Conservation (phyloP, 1,140 invertebrate species). For the Physella acuta region DNA sequence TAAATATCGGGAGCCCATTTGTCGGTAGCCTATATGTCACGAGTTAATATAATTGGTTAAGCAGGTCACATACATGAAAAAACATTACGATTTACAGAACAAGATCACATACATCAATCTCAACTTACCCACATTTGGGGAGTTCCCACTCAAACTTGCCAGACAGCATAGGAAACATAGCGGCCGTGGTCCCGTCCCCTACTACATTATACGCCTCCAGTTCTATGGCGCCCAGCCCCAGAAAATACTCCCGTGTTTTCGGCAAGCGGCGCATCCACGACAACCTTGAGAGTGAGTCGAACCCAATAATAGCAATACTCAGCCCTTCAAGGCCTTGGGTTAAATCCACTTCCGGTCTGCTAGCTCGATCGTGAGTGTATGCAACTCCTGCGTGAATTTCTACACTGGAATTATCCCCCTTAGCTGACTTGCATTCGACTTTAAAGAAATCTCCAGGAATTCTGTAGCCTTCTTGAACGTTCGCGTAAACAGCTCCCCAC, state of each 20-base stretch:
- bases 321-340: conserved; percentile 44
- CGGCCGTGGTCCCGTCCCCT: conserved; percentile 91
- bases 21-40: too few species aligned
- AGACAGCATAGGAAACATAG: conserved; percentile 86
- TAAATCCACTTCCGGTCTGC: background rate
- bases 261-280: conserved; percentile 84
- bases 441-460: conserved; percentile 44
- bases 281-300: conserved; percentile 86
- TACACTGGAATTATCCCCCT: conserved; percentile 33
- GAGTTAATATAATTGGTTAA: too few species aligned
- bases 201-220: conserved; percentile 87
- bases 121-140: too few species aligned
- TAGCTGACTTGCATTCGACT: conserved; percentile 34
- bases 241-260: conserved; percentile 76
- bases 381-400: conserved; percentile 44
- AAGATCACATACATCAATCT: too few species aligned
- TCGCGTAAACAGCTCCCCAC: conserved; percentile 14
- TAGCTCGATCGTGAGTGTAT: conserved; percentile 12
- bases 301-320: conserved; percentile 85
- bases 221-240: conserved; percentile 71
- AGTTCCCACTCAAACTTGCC: conserved; percentile 88
- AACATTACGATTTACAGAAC: too few species aligned
- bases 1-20: too few species aligned
- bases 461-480: conserved; percentile 34
- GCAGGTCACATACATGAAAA: too few species aligned